Conservation (phyloP, 2,797 vertebrate genomes). For the Malacoraja senta region DNA sequence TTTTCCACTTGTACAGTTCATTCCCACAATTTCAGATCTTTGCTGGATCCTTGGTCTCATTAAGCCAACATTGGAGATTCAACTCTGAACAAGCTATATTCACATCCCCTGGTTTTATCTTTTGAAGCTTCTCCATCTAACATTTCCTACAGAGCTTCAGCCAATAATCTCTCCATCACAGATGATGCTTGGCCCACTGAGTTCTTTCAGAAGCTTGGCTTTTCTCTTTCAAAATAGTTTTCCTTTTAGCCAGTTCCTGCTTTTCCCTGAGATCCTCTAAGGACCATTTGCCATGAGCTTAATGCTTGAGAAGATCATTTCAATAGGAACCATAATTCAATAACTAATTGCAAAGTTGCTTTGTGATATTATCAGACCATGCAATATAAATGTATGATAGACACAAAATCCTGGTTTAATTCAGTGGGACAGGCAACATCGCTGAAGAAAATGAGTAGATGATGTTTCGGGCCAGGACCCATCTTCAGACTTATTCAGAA, state of each 20-base stretch:
- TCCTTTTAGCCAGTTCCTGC: background rate
- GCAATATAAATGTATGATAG: too few species aligned
- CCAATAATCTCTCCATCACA: background rate
- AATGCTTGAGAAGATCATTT: background rate
- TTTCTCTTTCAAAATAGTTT: background rate
- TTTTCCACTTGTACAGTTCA: background rate
- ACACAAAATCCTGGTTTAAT: too few species aligned
- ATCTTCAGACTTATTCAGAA: too few species aligned
- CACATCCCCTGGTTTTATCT: background rate
- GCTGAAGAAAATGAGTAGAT: too few species aligned
- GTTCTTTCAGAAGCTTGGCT: too few species aligned
- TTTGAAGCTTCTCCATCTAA: background rate
- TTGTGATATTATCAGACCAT: background rate
- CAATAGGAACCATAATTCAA: background rate
- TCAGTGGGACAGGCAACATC: too few species aligned
- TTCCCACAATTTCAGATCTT: background rate
- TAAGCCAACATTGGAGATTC: background rate
- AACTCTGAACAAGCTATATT: background rate
- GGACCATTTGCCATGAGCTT: background rate
- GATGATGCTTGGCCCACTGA: too few species aligned
- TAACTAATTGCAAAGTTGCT: background rate
- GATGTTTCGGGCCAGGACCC: too few species aligned
- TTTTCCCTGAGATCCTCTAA: background rate
- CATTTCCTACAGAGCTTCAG: background rate
- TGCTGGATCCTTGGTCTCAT: background rate